Evolutionary conservation across 2,888 invertebrate species (phyloP), one percentile per base, ranked within the genome.

Genomic region (Pristionchus fissidentatus): DNA sequence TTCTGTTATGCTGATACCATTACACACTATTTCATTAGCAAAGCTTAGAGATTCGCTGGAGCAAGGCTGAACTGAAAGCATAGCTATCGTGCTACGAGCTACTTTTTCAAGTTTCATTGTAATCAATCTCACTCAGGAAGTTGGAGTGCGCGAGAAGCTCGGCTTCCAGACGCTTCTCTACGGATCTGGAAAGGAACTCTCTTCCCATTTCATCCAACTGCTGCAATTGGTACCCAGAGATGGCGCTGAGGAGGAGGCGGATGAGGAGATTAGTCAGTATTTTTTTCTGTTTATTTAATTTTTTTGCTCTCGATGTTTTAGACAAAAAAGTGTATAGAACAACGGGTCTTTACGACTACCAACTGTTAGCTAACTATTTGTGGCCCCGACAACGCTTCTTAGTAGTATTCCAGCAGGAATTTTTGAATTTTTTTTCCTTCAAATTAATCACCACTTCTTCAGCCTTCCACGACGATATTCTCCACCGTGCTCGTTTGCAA

Each of bases 151-250:
- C 13, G 66, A 81, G 35, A 10, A 43, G 29, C 4, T 81, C 13
- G 81, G 66, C 43, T 81, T 81, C 81, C 81, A 81, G 66, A 15
- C n/a, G n/a, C 81, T 81, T 29, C 32, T 81, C 22, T 81, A 81
- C 46, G 81, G 81, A 19, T 32, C 35, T 7, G 81, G 81, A 7
- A 66, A 81, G 52, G 81, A 81, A 1, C 52, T 81, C 29, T 35
- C 52, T 5, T 15, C 29, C 26, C n/a, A 32, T 7, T 81, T 81
- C 49, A 81, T 81, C 32, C 43, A 41, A 29, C 66, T 81, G 15
- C 13, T 81, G 1, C 43, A 49, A 22, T 13, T 62, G n/a, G n/a
- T 81, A 15, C 81, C 81, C 10, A 46, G 3, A 22, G 81, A 66
- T 7, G 60, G 43, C 57, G 46, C 43, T 7, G 49, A 46, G 26